Evolutionary conservation across 2,113 vertebrate species (phyloP).

Genomic region (Arvicanthis niloticus): DNA sequence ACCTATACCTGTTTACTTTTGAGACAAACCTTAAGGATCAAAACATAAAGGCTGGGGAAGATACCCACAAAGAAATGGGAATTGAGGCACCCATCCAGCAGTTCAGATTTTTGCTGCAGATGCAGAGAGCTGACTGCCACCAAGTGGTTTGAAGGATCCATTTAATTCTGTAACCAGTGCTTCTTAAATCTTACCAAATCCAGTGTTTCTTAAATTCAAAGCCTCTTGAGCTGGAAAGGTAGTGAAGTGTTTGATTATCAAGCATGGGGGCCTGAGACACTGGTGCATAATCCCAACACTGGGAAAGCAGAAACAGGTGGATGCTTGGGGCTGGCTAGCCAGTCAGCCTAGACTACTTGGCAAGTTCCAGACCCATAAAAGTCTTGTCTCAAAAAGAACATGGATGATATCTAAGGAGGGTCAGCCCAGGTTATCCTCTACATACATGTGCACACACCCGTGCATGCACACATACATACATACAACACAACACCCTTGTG

Average conservation of each 20-base stretch:
- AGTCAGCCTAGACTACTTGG: background rate
- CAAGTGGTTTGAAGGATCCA: constrained; percentile 82
- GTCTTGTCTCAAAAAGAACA: background rate
- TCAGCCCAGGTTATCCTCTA: background rate
- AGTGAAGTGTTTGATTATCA: background rate
- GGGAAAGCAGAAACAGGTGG: no score
- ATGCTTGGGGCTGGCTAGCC: background rate
- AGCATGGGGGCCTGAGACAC: background rate
- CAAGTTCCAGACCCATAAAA: background rate
- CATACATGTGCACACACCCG: background rate
- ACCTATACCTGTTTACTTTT: constrained; percentile 71
- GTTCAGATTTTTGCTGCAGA: constrained; percentile 54
- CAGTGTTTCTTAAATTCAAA: constrained; percentile 75
- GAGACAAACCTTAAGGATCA: constrained; percentile 60
- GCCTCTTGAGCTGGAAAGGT: constrained; percentile 22
- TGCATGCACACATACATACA: background rate
- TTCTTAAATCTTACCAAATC: constrained; percentile 75
- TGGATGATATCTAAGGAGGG: background rate
- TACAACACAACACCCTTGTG: background rate
- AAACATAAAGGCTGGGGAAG: background rate
- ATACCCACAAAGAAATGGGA: constrained; percentile 64
- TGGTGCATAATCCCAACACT: background rate
- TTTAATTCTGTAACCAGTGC: constrained; percentile 80
- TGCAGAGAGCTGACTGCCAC: constrained; percentile 82
- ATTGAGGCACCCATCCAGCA: constrained; percentile 49